phyloP scores from a whole-genome alignment of 2,797 vertebrate species.

The Botia almorhae region DNA sequence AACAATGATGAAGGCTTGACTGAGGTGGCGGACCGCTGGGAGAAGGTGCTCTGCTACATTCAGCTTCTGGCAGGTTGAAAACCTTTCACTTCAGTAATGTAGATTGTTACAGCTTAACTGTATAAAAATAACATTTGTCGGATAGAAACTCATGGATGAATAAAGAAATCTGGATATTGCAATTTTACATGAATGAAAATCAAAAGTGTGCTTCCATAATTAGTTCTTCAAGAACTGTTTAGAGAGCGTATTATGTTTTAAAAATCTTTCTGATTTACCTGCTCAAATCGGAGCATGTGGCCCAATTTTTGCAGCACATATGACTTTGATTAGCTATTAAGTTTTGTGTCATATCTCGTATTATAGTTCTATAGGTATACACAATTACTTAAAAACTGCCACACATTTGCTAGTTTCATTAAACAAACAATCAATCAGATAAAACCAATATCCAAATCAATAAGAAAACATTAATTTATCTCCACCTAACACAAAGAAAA shows the following conservation, averaged over 20 bases:
- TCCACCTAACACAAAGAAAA: too few relatives aligned
- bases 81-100: slow-evolving; percentile 2
- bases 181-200: background rate
- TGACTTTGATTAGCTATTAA: too few relatives aligned
- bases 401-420: too few relatives aligned
- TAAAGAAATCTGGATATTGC: slow-evolving; percentile 1
- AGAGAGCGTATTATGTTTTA: background rate
- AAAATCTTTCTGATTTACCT: background rate
- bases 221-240: background rate
- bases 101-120: background rate
- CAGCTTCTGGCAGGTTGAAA: background rate
- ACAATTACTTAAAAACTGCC: too few relatives aligned
- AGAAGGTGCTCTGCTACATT: slow-evolving; percentile 7
- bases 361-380: too few relatives aligned
- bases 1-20: slow-evolving; percentile 50
- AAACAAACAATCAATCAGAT: too few relatives aligned
- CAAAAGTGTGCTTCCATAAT: background rate
- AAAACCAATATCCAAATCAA: too few relatives aligned
- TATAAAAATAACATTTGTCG: slow-evolving; percentile 5
- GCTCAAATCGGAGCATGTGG: background rate
- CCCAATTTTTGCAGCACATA: too few relatives aligned
- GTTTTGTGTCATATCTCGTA: too few relatives aligned
- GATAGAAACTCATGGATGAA: background rate
- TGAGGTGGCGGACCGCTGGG: background rate
- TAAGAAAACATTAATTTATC: too few relatives aligned